These are phyloP conservation scores for Artibeus lituratus DNA, from an alignment of 2,797 vertebrate genomes.

Conservation along the genomic window DNA sequence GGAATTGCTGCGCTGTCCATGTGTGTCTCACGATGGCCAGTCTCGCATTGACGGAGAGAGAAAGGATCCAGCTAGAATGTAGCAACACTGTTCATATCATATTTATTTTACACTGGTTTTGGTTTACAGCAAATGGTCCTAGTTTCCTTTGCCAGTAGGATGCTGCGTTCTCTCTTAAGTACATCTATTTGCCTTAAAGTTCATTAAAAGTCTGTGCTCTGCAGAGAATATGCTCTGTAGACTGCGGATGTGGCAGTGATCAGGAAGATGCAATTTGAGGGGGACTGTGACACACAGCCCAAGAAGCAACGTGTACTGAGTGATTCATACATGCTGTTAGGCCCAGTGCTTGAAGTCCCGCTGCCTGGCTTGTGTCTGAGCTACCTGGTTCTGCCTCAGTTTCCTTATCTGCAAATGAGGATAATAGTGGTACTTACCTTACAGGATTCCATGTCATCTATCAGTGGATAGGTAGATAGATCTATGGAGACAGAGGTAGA, in stretches of 20 bases:
- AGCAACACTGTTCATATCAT: background rate
- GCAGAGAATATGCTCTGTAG: background rate
- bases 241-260: background rate
- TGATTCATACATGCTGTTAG: background rate
- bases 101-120: background rate
- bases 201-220: background rate
- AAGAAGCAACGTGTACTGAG: no score
- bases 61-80: background rate
- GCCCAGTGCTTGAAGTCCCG: fast-evolving
- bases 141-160: background rate
- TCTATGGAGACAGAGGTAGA: no score
- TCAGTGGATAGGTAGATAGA: background rate
- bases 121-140: background rate
- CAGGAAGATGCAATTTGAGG: background rate
- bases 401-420: background rate
- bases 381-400: background rate
- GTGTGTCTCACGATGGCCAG: background rate
- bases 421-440: background rate
- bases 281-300: background rate
- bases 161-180: background rate
- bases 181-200: background rate
- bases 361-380: background rate
- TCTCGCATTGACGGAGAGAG: background rate
- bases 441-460: background rate
- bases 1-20: background rate